These are phyloP conservation scores for Ellobium chinense DNA, from an alignment of 2,888 invertebrate species.

Conservation along the genomic window DNA sequence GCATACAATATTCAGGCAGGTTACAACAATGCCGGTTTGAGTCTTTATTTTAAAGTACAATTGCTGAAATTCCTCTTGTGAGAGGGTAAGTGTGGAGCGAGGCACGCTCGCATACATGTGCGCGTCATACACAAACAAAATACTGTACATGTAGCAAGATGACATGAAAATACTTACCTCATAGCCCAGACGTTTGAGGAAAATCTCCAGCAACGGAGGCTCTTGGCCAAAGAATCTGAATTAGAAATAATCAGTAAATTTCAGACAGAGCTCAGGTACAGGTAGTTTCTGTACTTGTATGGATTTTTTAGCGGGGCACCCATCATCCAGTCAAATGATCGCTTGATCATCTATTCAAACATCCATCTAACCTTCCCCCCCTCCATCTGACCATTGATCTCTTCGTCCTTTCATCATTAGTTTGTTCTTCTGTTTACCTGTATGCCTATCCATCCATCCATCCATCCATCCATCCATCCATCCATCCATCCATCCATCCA, in stretches of 20 bases:
- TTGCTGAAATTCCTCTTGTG: no score
- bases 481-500: not conserved
- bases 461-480: not conserved
- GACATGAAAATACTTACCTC: conserved; percentile 86
- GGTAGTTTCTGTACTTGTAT: no score
- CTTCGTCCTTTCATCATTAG: no score
- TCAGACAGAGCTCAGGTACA: no score
- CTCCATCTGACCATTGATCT: not conserved
- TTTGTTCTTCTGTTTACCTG: no score
- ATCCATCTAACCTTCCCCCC: not conserved
- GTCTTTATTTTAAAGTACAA: no score
- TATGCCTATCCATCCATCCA: not conserved
- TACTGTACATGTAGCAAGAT: no score
- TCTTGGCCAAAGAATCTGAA: conserved; percentile 92
- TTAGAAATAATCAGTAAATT: not conserved
- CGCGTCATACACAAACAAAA: no score
- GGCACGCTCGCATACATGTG: no score
- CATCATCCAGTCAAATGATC: not conserved
- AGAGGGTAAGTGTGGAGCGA: no score
- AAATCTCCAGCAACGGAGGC: conserved; percentile 92
- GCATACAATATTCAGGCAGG: no score
- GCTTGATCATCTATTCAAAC: not conserved
- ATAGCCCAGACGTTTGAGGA: conserved; percentile 93
- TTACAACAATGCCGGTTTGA: no score
- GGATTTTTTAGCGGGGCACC: not conserved